Evolutionary conservation across 2,113 vertebrate species (phyloP), one percentile per base, ranked within the genome.

Genomic region (Scytalopus superciliaris): DNA sequence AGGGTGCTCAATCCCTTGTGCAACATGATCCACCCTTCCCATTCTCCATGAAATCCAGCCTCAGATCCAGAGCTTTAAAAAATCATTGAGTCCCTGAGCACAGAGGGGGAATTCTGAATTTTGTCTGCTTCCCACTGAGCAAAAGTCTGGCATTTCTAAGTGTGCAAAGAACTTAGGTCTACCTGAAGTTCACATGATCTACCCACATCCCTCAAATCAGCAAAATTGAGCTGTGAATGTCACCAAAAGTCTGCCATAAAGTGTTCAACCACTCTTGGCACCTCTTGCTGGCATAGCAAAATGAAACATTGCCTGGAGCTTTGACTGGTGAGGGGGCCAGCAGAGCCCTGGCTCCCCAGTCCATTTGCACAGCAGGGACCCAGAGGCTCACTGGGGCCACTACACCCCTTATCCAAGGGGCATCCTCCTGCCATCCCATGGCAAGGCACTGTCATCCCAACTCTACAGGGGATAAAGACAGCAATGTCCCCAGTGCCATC

Each of bases 381-480:
- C 63, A 63, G 16, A 40, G 6, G 17, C 14, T 3, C 42, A 5
- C 28, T 18, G 35, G 18, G 64, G 9, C 59, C 75, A 44, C 49
- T 6, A 4, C 19, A 60, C 3, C 50, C 3, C 33, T 57, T 6
- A 0, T 7, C 27, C 7, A 4, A 4, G 33, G 53, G 69, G 8
- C 53, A 56, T 31, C 30, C 55, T 60, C n/a, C 77, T 74, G 49
- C 1, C 10, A 16, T 27, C 11, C 39, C 35, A 5, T 0, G 1
- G 55, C 83, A 70, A 70, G 50, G 35, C 49, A 9, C 59, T 64
- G 64, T 33, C 30, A 8, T 52, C 60, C 52, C 55, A 35, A 0
- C 17, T 31, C 42, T 44, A 10, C 12, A 13, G 39, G n/a, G n/a
- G 31, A 40, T 2, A 4, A 23, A 39, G 50, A 31, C 78, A 70